Evolutionary conservation across 2,888 invertebrate species (phyloP).

Genomic region (Phrixothrix hirtus): DNA sequence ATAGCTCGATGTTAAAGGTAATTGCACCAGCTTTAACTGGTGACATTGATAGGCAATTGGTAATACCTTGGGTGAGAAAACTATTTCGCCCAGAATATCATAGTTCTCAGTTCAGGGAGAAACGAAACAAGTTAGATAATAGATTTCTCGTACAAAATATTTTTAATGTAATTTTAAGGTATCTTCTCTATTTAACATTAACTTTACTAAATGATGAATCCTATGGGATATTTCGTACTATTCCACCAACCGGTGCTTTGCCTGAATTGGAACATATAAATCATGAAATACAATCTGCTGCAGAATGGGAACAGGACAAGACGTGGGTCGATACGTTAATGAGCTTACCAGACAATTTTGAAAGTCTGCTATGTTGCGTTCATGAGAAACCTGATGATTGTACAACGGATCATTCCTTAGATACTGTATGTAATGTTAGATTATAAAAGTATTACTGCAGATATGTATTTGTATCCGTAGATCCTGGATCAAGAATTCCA

Average conservation of each 20-base stretch:
- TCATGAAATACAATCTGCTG: constrained; percentile 42
- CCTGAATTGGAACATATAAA: constrained; percentile 48
- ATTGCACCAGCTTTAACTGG: constrained; percentile 53
- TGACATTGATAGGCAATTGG: constrained; percentile 47
- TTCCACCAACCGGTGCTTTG: constrained; percentile 52
- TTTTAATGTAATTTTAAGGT: too few relatives aligned
- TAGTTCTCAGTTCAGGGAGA: constrained; percentile 54
- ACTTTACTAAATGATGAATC: constrained; percentile 55
- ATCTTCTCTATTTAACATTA: constrained; percentile 53
- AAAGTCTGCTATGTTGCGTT: constrained; percentile 46
- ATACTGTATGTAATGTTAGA: too few relatives aligned
- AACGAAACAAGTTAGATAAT: constrained; percentile 58
- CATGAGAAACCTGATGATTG: constrained; percentile 45
- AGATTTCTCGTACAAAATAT: too few relatives aligned
- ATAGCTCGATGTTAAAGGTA: constrained; percentile 55
- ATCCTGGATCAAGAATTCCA: constrained; percentile 58
- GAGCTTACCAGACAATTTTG: constrained; percentile 52
- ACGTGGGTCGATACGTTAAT: constrained; percentile 55
- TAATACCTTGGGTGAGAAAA: constrained; percentile 57
- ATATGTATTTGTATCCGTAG: too few relatives aligned
- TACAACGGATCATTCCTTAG: constrained; percentile 47
- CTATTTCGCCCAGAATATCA: constrained; percentile 59
- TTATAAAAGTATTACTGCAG: too few relatives aligned
- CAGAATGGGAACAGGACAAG: constrained; percentile 57
- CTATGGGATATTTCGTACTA: constrained; percentile 49